These are phyloP conservation scores for Paramormyrops hopkinsi DNA, from an alignment of 2,797 vertebrate species.

Conservation along the genomic window DNA sequence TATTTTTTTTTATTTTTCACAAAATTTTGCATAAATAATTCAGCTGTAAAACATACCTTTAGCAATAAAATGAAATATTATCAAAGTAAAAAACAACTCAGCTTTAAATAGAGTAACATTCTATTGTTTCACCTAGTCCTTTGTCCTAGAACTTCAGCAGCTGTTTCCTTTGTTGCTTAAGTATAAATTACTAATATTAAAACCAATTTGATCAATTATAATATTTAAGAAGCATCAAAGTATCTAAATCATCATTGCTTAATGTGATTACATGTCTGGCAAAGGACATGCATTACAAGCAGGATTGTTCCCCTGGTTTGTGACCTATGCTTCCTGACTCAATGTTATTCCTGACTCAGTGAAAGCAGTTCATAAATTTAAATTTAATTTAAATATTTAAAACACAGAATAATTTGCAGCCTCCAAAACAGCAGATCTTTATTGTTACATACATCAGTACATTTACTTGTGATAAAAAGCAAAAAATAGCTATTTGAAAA, in stretches of 20 bases:
- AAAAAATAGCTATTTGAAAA: neutral
- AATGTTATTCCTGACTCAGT: neutral
- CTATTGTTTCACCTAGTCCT: neutral
- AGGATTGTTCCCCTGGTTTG: neutral
- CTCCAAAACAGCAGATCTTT: neutral
- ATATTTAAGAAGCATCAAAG: neutral
- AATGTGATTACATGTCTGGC: neutral
- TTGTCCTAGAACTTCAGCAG: neutral
- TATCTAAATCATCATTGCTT: neutral
- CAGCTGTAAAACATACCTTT: neutral
- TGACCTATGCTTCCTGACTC: neutral
- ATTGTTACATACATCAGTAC: neutral
- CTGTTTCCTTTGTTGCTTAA: neutral
- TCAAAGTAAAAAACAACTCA: neutral
- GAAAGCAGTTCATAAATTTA: neutral
- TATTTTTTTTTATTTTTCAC: neutral
- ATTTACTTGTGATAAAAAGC: neutral
- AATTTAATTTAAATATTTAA: neutral
- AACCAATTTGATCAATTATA: neutral
- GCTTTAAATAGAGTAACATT: neutral
- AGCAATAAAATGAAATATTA: neutral
- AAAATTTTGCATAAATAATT: neutral
- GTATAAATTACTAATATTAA: neutral
- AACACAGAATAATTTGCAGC: neutral
- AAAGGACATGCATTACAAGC: neutral